phyloP scores from a whole-genome alignment of 2,888 invertebrate species.

The Rhamphomyia laevipes region DNA sequence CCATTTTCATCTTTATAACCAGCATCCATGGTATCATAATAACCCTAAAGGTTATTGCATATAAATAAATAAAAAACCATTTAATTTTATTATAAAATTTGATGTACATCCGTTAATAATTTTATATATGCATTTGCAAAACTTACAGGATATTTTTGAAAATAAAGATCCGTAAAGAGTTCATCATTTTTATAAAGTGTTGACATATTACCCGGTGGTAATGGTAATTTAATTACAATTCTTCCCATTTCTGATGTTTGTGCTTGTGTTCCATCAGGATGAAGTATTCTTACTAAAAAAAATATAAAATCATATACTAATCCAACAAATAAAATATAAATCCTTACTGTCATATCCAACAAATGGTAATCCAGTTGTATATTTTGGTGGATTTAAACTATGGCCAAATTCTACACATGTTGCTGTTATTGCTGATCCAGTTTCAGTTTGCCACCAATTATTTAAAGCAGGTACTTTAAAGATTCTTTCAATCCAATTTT shows the following conservation, averaged over 20 bases:
- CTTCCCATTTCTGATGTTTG: constrained; percentile 64
- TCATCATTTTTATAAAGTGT: constrained; percentile 74
- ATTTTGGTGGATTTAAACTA: constrained; percentile 55
- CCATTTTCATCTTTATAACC: constrained; percentile 76
- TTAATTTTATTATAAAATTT: not conserved
- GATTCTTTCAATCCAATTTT: constrained; percentile 58
- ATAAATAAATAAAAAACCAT: too few species aligned
- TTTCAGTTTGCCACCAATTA: constrained; percentile 98
- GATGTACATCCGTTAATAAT: too few species aligned
- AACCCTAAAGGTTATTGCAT: constrained; percentile 23
- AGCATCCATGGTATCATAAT: constrained; percentile 87
- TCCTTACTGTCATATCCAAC: constrained; percentile 74
- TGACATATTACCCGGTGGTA: constrained; percentile 80
- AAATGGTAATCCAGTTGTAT: constrained; percentile 74
- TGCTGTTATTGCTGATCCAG: constrained; percentile 81
- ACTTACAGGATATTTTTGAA: constrained; percentile 68
- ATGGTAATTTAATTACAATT: constrained; percentile 69
- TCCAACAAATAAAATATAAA: not conserved
- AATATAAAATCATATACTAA: not conserved
- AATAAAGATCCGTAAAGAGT: constrained; percentile 69
- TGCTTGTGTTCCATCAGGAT: constrained; percentile 58
- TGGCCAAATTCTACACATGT: constrained; percentile 68
- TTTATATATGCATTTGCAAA: not conserved
- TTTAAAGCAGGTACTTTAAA: constrained; percentile 71
- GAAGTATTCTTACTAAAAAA: constrained; percentile 50